A percentile compares a stretch with the other conserved stretches of the same genome.
These are phyloP conservation scores for Diglossa cyanea DNA, from an alignment of 2,797 vertebrate genomes.

Conservation along the genomic window DNA sequence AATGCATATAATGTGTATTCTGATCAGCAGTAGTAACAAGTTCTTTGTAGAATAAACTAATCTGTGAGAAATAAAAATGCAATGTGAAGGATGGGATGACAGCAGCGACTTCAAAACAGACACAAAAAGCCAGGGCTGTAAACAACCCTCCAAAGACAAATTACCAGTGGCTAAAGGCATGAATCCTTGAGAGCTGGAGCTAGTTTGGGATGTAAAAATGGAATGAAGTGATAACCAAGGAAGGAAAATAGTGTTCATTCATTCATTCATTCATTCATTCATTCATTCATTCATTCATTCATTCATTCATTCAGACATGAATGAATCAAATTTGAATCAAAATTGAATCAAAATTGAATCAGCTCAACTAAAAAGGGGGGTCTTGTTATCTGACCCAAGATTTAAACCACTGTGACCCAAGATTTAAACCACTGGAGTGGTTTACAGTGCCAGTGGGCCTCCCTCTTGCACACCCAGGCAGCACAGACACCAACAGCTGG, in stretches of 20 bases:
- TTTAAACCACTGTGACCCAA: rapidly evolving
- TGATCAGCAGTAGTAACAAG: background rate
- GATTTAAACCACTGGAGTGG: background rate
- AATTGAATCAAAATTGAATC: background rate
- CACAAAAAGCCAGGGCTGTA: background rate
- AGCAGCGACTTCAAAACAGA: background rate
- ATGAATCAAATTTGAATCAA: no score
- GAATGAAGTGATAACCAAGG: background rate
- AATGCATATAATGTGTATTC: background rate
- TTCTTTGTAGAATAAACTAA: background rate
- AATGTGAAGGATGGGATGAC: background rate
- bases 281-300: background rate
- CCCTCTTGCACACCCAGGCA: rapidly evolving
- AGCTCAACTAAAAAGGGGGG: background rate
- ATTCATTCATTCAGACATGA: background rate
- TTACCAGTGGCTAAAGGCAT: background rate
- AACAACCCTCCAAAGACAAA: background rate
- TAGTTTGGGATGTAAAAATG: background rate
- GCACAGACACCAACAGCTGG: background rate
- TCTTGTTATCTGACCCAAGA: rapidly evolving
- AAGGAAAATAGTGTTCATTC: background rate
- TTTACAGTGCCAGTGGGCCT: background rate
- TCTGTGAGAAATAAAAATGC: background rate
- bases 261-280: background rate
- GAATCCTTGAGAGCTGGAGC: background rate